A percentile compares a stretch with the other conserved stretches of the same genome.
Evolutionary conservation across 2,113 vertebrate genomes (phyloP).

Genomic region (Epinephelus cyanopodus): DNA sequence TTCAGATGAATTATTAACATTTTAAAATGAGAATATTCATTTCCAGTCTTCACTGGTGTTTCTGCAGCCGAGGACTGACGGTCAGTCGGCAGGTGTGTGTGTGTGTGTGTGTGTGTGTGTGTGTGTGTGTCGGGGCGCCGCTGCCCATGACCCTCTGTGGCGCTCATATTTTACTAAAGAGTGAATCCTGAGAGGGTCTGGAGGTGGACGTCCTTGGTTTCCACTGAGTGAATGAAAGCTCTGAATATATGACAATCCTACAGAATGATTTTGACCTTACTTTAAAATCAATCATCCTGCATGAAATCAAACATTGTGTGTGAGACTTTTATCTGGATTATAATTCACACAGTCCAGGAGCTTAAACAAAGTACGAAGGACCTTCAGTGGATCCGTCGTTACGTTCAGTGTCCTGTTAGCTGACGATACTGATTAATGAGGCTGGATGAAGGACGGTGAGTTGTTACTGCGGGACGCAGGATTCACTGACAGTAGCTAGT

Average conservation of each 20-base stretch:
- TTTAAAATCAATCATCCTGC: constrained; percentile 37
- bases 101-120: not conserved
- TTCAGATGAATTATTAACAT: not conserved
- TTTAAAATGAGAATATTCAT: constrained; percentile 16
- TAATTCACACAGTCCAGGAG: not conserved
- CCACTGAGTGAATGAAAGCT: constrained; percentile 32
- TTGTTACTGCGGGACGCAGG: not conserved
- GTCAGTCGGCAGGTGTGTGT: not conserved
- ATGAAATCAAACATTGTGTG: constrained; percentile 16
- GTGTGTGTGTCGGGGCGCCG: not conserved
- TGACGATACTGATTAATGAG: not conserved
- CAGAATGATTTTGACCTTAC: constrained; percentile 41
- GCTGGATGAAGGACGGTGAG: not conserved
- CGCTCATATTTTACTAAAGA: constrained; percentile 39
- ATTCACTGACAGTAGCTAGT: not conserved
- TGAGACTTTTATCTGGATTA: not conserved
- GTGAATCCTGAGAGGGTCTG: constrained; percentile 30
- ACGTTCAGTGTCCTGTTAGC: not conserved
- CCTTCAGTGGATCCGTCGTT: not conserved
- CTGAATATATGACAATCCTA: constrained; percentile 16
- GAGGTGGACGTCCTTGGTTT: constrained; percentile 36
- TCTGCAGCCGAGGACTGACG: not conserved
- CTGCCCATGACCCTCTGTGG: constrained; percentile 10
- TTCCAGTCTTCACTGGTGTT: not conserved
- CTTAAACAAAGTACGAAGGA: not conserved